These are phyloP conservation scores for Ophion ellenae DNA, from an alignment of 2,888 invertebrate genomes.

Conservation along the genomic window DNA sequence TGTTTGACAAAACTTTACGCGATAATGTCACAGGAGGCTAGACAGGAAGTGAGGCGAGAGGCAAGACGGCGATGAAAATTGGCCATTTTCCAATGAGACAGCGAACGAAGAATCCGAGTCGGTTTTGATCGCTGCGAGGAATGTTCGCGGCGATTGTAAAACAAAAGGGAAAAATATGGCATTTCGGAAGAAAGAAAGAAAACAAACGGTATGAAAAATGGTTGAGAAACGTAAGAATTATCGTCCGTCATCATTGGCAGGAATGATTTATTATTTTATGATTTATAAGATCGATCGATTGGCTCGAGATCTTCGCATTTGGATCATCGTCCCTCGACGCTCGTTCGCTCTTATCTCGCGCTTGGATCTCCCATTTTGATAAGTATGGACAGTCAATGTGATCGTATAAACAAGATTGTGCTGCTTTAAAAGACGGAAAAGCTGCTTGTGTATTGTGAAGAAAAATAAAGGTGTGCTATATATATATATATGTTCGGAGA, in stretches of 20 bases:
- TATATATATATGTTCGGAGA: neutral
- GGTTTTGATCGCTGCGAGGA: neutral
- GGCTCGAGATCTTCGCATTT: slow-evolving; percentile 9
- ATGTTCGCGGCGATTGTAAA: neutral
- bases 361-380: slow-evolving; percentile 31
- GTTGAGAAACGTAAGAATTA: neutral
- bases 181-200: neutral
- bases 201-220: neutral
- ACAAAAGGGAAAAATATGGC: neutral
- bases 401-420: slow-evolving; percentile 40
- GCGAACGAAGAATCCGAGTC: neutral
- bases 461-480: neutral
- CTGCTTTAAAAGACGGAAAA: neutral
- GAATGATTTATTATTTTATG: slow-evolving; percentile 16
- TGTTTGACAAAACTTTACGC: slow-evolving; percentile 24
- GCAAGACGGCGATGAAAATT: slow-evolving; percentile 23
- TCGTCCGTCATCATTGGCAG: neutral
- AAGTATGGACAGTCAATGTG: slow-evolving; percentile 23
- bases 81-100: slow-evolving; percentile 38
- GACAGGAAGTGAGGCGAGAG: slow-evolving; percentile 10
- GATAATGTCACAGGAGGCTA: neutral
- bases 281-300: neutral
- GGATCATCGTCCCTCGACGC: slow-evolving; percentile 30
- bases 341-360: slow-evolving; percentile 9
- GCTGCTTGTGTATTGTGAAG: neutral